phyloP scores from a whole-genome alignment of 2,113 vertebrate genomes.

The Pimephales promelas region DNA sequence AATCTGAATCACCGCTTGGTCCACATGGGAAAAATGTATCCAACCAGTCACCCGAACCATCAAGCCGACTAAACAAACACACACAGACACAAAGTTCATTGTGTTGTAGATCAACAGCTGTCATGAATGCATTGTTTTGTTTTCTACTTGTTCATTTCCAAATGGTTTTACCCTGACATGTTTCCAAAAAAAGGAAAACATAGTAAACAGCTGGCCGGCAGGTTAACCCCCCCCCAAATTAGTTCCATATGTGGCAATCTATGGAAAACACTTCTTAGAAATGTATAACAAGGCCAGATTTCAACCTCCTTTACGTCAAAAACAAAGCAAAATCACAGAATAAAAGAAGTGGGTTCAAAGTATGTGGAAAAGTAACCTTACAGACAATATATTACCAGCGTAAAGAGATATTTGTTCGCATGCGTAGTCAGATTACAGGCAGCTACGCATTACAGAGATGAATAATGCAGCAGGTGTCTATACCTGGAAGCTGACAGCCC shows the following conservation, averaged over 20 bases:
- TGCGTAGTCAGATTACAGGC: slow-evolving; percentile 22
- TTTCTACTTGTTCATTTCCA: slow-evolving; percentile 49
- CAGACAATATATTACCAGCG: background rate
- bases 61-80: slow-evolving; percentile 19
- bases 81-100: slow-evolving; percentile 12
- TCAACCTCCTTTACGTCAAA: background rate
- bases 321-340: background rate
- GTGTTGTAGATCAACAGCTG: slow-evolving; percentile 15
- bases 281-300: background rate
- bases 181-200: slow-evolving; percentile 53
- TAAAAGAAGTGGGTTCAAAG: background rate
- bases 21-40: background rate
- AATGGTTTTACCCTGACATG: slow-evolving; percentile 58
- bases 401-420: slow-evolving; percentile 41
- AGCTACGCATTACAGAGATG: slow-evolving; percentile 27
- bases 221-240: slow-evolving; percentile 58
- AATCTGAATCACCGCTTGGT: background rate
- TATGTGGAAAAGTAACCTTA: background rate
- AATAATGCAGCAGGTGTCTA: slow-evolving; percentile 59
- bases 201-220: slow-evolving; percentile 60
- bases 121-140: slow-evolving; percentile 45
- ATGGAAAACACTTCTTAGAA: slow-evolving; percentile 47
- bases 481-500: slow-evolving; percentile 59
- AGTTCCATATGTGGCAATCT: slow-evolving; percentile 63
- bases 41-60: background rate